Conservation (phyloP, 1,140 invertebrate genomes). For the Drosophila takahashii region DNA sequence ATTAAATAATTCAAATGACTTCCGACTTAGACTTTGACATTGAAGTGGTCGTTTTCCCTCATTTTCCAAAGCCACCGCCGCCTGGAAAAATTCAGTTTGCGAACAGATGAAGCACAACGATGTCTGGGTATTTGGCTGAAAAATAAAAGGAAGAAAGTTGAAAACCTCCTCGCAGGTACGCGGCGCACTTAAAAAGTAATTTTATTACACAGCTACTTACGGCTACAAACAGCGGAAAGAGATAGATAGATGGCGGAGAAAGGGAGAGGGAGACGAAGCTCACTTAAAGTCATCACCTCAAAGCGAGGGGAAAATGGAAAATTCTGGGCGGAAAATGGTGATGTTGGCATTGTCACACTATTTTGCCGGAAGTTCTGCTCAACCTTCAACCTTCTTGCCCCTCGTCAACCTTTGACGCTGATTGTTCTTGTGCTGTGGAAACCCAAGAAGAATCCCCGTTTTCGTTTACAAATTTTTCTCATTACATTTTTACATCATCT, state of each 20-base stretch:
- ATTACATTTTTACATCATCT: conserved; percentile 67
- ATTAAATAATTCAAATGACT: conserved; percentile 78
- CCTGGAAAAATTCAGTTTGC: conserved; percentile 11
- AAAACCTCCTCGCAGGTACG: conserved; percentile 39
- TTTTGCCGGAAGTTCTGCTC: conserved; percentile 45
- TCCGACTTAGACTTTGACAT: conserved; percentile 74
- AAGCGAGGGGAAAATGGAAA: conserved; percentile 43
- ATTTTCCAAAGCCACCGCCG: conserved; percentile 11
- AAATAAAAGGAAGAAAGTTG: background rate
- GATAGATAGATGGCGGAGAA: background rate
- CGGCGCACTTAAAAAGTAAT: conserved; percentile 78
- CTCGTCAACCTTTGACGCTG: conserved; percentile 21
- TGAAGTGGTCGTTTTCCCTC: conserved; percentile 15
- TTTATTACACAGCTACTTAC: conserved; percentile 80
- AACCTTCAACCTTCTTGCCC: conserved; percentile 33
- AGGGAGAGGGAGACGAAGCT: background rate
- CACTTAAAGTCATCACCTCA: conserved; percentile 38
- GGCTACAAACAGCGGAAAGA: background rate
- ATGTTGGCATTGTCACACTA: conserved; percentile 56
- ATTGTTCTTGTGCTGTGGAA: conserved; percentile 49
- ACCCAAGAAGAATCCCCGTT: conserved; percentile 10
- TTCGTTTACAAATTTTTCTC: conserved; percentile 65
- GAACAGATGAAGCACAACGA: conserved; percentile 54
- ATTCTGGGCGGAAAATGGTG: conserved; percentile 44
- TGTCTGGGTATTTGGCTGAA: background rate